Evolutionary conservation across 2,797 vertebrate genomes (phyloP), one percentile per base, ranked within the genome.

Genomic region (Tinamus major): DNA sequence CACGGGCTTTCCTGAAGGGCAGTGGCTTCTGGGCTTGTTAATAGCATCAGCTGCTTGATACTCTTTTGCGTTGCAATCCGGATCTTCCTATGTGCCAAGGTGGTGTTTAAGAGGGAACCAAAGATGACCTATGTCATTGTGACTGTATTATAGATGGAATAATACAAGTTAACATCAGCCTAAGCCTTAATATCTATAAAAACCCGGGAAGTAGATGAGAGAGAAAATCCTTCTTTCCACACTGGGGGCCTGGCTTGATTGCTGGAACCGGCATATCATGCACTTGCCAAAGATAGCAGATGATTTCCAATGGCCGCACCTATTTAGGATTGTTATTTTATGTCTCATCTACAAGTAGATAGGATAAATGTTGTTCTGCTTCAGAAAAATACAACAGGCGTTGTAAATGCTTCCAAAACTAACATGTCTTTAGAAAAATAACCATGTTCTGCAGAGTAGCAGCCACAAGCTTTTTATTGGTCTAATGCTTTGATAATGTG

Each of bases 261-360:
- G 79, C 74, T 96, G 87, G 77, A 95, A 67, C 72, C 79, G 27
- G 29, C 68, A 85, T 31, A 58, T 27, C 8, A 1, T 0, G 1
- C 63, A 61, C 56, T 39, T n/a, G 93, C 93, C 93, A 94, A 64
- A 91, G 63, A 76, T 10, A 94, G 87, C 91, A 88, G 87, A 91
- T 67, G 48, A 75, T 82, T 92, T 92, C 79, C 81, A 84, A 71
- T 71, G 68, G 62, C 93, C 70, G 27, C 93, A 79, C 77, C 80
- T 91, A 62, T 35, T 88, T 4, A 77, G 82, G 48, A 37, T 55
- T 89, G 75, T 86, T 91, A 46, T 86, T 95, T 87, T 93, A 53
- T 79, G 67, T 86, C 82, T 94, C 18, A 21, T 85, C 77, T 79
- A 85, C 35, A 72, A 79, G 89, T 72, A 51, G 37, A 4, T 6